phyloP scores from a whole-genome alignment of 2,888 invertebrate species.

The Boloria euphrosyne region DNA sequence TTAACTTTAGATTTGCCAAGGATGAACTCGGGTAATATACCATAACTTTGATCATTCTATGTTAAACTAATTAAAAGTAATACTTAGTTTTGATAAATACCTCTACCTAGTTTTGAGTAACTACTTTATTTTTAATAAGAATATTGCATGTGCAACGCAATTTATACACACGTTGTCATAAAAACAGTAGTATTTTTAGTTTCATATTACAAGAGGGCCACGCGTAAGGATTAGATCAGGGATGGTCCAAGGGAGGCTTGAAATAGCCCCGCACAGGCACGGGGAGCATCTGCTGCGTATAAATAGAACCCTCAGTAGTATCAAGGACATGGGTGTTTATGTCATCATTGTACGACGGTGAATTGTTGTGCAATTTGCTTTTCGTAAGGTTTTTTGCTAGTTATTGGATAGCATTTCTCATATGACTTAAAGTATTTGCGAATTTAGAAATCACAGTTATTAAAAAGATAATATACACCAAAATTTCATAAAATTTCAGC shows the following conservation, averaged over 20 bases:
- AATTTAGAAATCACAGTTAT: too few species aligned
- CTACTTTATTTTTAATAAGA: not conserved
- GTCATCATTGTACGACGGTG: constrained; percentile 29
- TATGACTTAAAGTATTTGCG: not conserved
- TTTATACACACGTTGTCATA: constrained; percentile 42
- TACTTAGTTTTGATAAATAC: too few species aligned
- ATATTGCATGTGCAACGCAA: constrained; percentile 5
- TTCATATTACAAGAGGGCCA: constrained; percentile 49
- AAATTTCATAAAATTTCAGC: not conserved
- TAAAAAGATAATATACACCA: not conserved
- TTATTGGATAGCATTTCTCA: not conserved
- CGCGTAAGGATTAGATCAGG: constrained; percentile 44
- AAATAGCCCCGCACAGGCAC: constrained; percentile 74
- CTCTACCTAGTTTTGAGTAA: not conserved
- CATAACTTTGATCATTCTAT: too few species aligned
- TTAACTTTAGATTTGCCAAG: too few species aligned
- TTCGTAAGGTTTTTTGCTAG: not conserved
- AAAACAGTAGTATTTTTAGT: constrained; percentile 44
- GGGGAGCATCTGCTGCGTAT: constrained; percentile 70
- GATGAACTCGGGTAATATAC: too few species aligned
- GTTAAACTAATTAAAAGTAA: too few species aligned
- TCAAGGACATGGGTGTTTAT: constrained; percentile 73
- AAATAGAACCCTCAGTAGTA: constrained; percentile 80
- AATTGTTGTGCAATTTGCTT: constrained; percentile 9
- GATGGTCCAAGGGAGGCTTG: constrained; percentile 53